Conservation (phyloP, 2,888 invertebrate species). For the Cybosia mesomella region DNA sequence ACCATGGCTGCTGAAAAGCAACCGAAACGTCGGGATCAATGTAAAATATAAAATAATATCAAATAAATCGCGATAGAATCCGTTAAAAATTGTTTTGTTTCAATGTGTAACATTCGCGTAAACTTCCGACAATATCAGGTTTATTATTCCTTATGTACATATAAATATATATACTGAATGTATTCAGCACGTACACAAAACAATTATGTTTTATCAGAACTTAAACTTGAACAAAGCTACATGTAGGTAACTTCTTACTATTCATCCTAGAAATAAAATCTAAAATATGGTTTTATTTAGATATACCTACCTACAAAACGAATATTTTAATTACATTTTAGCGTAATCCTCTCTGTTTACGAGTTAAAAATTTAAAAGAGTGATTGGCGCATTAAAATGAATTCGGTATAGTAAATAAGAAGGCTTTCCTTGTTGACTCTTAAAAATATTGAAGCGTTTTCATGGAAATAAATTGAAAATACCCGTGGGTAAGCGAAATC, state of each 20-base stretch:
- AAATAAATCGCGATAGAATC: no score
- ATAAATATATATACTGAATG: no score
- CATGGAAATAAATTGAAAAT: neutral
- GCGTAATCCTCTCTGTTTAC: neutral
- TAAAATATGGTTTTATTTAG: neutral
- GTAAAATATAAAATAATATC: no score
- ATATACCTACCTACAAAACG: no score
- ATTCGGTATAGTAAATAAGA: neutral
- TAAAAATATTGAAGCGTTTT: neutral
- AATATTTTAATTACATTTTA: neutral
- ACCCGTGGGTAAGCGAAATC: neutral
- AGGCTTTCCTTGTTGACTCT: neutral
- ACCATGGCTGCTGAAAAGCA: no score
- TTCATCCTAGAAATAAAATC: neutral
- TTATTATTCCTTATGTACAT: no score
- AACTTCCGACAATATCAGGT: no score
- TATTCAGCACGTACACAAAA: no score
- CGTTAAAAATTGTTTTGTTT: no score
- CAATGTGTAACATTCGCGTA: no score
- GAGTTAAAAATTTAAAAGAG: neutral
- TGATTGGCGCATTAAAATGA: neutral
- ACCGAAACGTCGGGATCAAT: no score
- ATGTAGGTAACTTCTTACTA: neutral
- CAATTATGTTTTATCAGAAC: neutral
- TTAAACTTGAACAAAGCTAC: neutral